These are phyloP conservation scores for Pelodytes ibericus DNA, from an alignment of 2,797 vertebrate genomes.

Conservation along the genomic window DNA sequence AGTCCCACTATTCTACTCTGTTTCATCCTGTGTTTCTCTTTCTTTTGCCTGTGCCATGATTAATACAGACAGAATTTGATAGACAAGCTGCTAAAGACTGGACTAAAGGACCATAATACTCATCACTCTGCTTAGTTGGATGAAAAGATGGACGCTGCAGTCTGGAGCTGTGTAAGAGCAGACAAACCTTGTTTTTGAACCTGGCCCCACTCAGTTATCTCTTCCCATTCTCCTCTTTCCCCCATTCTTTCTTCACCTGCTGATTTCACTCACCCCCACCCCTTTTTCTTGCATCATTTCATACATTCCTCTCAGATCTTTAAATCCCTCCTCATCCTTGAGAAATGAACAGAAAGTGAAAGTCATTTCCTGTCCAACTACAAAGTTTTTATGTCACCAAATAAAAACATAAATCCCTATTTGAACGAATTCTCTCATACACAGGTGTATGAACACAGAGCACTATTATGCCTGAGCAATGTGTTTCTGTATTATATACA, in stretches of 20 bases:
- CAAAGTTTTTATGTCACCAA: slow-evolving; percentile 49
- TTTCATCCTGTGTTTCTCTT: too few relatives aligned
- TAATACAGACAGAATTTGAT: too few relatives aligned
- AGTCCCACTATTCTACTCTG: too few relatives aligned
- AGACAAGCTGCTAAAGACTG: too few relatives aligned
- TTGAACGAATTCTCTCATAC: slow-evolving; percentile 3
- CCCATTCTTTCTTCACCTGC: slow-evolving; percentile 39
- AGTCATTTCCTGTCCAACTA: slow-evolving; percentile 53
- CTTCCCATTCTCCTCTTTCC: slow-evolving; percentile 5
- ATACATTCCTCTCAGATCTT: slow-evolving; percentile 51
- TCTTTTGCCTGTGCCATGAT: too few relatives aligned
- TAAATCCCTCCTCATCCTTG: slow-evolving; percentile 46
- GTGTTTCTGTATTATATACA: slow-evolving; percentile 10
- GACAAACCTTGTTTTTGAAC: neutral
- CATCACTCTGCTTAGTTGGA: too few relatives aligned
- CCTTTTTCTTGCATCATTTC: slow-evolving; percentile 46
- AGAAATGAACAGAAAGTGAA: slow-evolving; percentile 56
- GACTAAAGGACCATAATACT: too few relatives aligned
- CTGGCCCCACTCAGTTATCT: neutral
- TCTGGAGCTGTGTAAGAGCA: too few relatives aligned
- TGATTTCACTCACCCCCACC: slow-evolving; percentile 18
- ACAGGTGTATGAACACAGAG: slow-evolving; percentile 29
- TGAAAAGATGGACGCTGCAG: too few relatives aligned
- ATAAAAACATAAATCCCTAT: slow-evolving; percentile 23
- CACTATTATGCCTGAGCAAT: slow-evolving; percentile 2